Evolutionary conservation across 1,140 invertebrate species (phyloP), one percentile per base, ranked within the genome.

Genomic region (Spodoptera litura): DNA sequence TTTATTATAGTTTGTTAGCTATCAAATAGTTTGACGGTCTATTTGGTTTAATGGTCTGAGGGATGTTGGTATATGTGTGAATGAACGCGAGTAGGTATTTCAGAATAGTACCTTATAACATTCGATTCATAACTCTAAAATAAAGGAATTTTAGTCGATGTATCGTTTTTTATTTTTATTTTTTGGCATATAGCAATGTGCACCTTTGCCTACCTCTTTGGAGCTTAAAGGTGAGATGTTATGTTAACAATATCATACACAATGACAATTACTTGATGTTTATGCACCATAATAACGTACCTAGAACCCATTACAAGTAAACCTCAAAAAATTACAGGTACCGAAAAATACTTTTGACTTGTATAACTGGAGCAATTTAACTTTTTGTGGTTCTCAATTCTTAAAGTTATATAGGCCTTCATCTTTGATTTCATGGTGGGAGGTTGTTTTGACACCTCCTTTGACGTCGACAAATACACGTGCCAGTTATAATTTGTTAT

Each of bases 341-440:
- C 83, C 56, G 72, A 75, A 81, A 84, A 84, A 85, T 79, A 8
- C 2, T 38, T 38, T 8, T 38, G 35, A 38, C 35, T 38, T 38
- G 35, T 83, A 83, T 84, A 87, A 85, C 84, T 85, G 83, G 71
- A 61, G 83, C 86, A 87, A 87, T 87, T 87, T 85, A 87, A 87
- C 86, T 87, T 87, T 83, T 83, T 85, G 80, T 85, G 80, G 81
- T 75, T 52, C 71, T 76, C 78, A 66, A 84, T 83, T 83, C 76
- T 71, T 66, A 52, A 66, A 80, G 64, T 79, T 79, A 56, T 38
- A 81, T 68, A 78, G 35, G n/a, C 61, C 13, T 68, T 78, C 81
- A 80, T 79, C 79, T 80, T 71, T 80, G 70, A 83, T 72, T 82
- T 80, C 79, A 79, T 64, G 74, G 56, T 49, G 11, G 77, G 44